Evolutionary conservation across 2,797 vertebrate species (phyloP), one percentile per base, ranked within the genome.

Genomic region (Lagorchestes hirsutus): DNA sequence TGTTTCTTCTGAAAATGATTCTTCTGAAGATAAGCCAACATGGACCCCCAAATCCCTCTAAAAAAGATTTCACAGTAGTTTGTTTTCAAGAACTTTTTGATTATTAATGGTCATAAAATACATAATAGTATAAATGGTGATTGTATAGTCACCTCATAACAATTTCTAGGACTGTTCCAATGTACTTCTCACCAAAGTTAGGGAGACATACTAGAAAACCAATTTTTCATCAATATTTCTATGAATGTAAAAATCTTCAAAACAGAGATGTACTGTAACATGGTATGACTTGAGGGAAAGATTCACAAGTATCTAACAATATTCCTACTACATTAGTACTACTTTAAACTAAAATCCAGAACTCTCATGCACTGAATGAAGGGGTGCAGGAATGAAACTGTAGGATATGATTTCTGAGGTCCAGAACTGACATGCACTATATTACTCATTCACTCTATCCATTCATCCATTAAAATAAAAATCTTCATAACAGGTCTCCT

Each of bases 11-110:
- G 46, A 46, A 46, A 46, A 46, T 46, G 46, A 46, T 46, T 52
- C 94, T 24, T 74, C 8, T 97, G 90, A 34, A 91, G 91, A 58
- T 50, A 46, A 87, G 24, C 74, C 40, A 87, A 87, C 40, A 87
- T 50, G 24, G 40, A 87, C 9, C 40, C 74, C 40, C 22, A 40
- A 34, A 62, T 18, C 34, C n/a, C n/a, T 18, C 6, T 24, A 82
- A 82, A 67, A 12, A 87, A n/a, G 59, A n/a, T 27, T 46, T 46
- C 22, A 87, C 9, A 3, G 50, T 27, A 87, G 40, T 87, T 28
- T 18, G 46, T 50, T 87, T 82, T 50, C 22, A 87, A 87, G 24
- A 82, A 82, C 40, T 87, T 87, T 87, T 87, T n/a, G 40, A 46
- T 87, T 40, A 82, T 46, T 87, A 87, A 50, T 87, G 74, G 24